These are phyloP conservation scores for Campopleginae sp. DNA, from an alignment of 2,888 invertebrate species.

Conservation along the genomic window DNA sequence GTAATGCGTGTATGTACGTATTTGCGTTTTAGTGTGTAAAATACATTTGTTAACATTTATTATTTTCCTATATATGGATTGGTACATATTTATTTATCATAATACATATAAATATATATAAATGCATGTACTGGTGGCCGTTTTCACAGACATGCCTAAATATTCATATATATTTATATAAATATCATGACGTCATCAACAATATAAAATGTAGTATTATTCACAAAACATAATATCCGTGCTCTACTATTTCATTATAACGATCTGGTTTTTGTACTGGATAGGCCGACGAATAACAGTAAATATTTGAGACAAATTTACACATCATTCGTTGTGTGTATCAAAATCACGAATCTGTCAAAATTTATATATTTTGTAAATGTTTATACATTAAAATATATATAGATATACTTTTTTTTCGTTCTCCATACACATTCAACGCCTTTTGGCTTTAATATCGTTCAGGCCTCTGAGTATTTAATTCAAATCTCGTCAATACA, in stretches of 20 bases:
- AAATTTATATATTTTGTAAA: slow-evolving; percentile 18
- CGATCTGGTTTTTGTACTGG: slow-evolving; percentile 81
- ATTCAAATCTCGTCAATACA: slow-evolving; percentile 50
- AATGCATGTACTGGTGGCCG: slow-evolving; percentile 54
- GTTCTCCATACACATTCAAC: slow-evolving; percentile 44
- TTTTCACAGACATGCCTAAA: slow-evolving; percentile 9
- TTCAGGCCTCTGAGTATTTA: slow-evolving; percentile 63
- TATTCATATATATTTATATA: slow-evolving; percentile 55
- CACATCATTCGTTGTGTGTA: slow-evolving; percentile 57
- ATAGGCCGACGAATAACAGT: slow-evolving; percentile 77
- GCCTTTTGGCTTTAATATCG: slow-evolving; percentile 55
- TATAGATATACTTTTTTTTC: slow-evolving; percentile 51
- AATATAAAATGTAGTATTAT: slow-evolving; percentile 81
- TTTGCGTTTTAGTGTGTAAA: slow-evolving; percentile 40
- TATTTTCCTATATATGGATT: slow-evolving; percentile 31
- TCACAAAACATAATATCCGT: slow-evolving; percentile 80
- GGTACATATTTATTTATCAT: slow-evolving; percentile 50
- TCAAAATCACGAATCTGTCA: slow-evolving; percentile 9
- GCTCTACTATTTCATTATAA: slow-evolving; percentile 76
- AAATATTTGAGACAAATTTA: slow-evolving; percentile 52
- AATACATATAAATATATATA: slow-evolving; percentile 68
- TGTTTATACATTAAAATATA: slow-evolving; percentile 61
- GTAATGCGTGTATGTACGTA: slow-evolving; percentile 13
- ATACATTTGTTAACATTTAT: not conserved
- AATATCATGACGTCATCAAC: slow-evolving; percentile 78